Conservation (phyloP, 2,888 invertebrate species). For the Lithophane semibrunnea region DNA sequence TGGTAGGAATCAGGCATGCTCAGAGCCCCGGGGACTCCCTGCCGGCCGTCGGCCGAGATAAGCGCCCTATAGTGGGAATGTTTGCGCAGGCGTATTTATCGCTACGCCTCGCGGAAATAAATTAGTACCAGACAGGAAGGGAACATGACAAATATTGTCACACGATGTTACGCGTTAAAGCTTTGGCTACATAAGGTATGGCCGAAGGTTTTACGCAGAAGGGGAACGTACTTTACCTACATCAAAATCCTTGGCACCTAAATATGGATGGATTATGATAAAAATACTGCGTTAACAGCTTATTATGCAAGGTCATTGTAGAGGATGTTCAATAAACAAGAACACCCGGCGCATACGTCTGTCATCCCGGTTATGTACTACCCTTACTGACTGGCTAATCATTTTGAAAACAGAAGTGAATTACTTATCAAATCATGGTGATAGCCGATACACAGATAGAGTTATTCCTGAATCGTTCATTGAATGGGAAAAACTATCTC, state of each 20-base stretch:
- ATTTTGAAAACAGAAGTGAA: neutral
- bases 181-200: neutral
- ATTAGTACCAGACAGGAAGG: conserved; percentile 86
- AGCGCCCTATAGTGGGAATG: conserved; percentile 81
- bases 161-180: conserved; percentile 64
- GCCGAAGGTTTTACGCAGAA: conserved; percentile 2
- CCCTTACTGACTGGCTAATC: neutral
- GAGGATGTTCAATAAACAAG: neutral
- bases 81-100: conserved; percentile 86
- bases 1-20: conserved; percentile 57
- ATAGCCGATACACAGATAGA: neutral
- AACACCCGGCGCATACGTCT: neutral
- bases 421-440: neutral
- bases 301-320: neutral
- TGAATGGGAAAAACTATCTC: neutral
- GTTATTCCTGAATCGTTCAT: neutral
- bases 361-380: neutral
- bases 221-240: neutral
- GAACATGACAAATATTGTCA: conserved; percentile 86
- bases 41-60: conserved; percentile 74
- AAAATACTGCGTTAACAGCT: neutral
- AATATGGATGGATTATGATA: neutral
- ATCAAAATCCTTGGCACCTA: neutral
- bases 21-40: conserved; percentile 78
- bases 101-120: conserved; percentile 85